Percentiles rank a stretch among this genome's conserved stretches.
Evolutionary conservation across 2,797 vertebrate genomes (phyloP).

Genomic region (Liparis tanakae): DNA sequence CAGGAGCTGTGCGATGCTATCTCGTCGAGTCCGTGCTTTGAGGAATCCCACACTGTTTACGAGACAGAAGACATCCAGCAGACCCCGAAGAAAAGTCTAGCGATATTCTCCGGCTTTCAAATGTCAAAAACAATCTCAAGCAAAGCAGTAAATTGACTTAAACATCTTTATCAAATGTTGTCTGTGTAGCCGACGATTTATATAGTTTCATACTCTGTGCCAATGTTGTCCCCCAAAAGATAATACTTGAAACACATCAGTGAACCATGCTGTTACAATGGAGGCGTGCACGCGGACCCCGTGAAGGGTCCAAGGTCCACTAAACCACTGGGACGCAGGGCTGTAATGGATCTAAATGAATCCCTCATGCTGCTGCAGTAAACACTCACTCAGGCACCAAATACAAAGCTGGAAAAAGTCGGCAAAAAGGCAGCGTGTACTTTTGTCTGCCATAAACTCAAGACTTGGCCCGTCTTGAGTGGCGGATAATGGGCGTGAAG

Average conservation of each 20-base stretch:
- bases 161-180: neutral
- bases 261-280: neutral
- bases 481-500: neutral
- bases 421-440: neutral
- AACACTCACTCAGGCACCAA: neutral
- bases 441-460: neutral
- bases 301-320: neutral
- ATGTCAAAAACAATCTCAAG: neutral
- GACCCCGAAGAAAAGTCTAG: neutral
- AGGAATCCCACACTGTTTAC: constrained; percentile 15
- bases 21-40: constrained; percentile 34
- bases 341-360: constrained; percentile 1
- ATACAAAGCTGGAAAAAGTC: neutral
- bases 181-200: neutral
- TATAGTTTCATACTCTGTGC: neutral
- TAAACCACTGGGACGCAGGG: neutral
- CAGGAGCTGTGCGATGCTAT: constrained; percentile 31
- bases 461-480: neutral
- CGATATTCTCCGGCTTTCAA: neutral
- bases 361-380: constrained; percentile 1
- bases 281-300: neutral
- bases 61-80: neutral
- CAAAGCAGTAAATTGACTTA: neutral
- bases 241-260: neutral
- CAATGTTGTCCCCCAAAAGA: neutral